Evolutionary conservation across 2,888 invertebrate genomes (phyloP), one percentile per base, ranked within the genome.

Genomic region (Epicampocera succincta): DNA sequence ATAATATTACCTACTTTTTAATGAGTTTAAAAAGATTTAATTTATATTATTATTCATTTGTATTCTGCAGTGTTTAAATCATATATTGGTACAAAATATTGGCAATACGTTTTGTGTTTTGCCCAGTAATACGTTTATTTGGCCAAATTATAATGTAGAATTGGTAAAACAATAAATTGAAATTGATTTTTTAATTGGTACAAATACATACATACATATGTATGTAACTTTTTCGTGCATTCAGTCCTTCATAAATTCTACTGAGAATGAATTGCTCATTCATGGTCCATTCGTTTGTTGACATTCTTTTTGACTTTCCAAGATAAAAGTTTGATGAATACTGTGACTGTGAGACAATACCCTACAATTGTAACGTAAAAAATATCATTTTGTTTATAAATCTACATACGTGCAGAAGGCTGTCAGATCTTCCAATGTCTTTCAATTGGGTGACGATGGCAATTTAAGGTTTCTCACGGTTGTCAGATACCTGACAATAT

Each of bases 221-320:
- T n/a, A n/a, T n/a, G n/a, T n/a, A n/a, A n/a, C n/a, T n/a, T n/a
- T n/a, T n/a, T 42, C 21, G 44, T 54, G 25, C 40, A 40, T 11
- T 15, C 52, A 15, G 29, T 25, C 42, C 3, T 13, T 21, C 38
- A 71, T 71, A 71, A 58, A 33, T 71, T 71, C 33, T 58, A 65
- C 65, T 46, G 69, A 76, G 69, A 68, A n/a, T 12, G 60, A 63
- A 58, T 65, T 52, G 65, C 60, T 65, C 3, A 29, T 6, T 29
- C 42, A 52, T 42, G 66, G 71, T 42, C 33, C 65, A 72, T 52
- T 65, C 56, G 48, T 72, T 72, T 58, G 50, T 29, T 71, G 66
- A 25, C 25, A 42, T 52, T 66, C 38, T 52, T 50, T 15, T 33
- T 25, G n/a, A 25, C 25, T 56, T 13, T 17, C 4, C 44, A 46